Percentiles rank a stretch among this genome's conserved stretches.
Conservation (phyloP, 2,797 vertebrate genomes). For the Tragelaphus oryx region DNA sequence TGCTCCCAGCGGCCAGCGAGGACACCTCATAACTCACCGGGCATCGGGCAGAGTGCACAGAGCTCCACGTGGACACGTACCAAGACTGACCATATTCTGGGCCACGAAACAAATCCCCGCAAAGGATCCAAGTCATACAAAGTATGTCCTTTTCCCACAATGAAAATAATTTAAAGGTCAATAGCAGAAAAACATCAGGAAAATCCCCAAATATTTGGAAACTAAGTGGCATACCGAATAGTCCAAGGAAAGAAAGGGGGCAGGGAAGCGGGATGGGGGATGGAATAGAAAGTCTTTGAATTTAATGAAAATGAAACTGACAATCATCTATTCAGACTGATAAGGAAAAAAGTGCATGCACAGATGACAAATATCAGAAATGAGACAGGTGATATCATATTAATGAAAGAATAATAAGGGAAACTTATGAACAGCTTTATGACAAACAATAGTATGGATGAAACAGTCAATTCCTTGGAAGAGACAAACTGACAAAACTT, state of each 20-base stretch:
- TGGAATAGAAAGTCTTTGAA: neutral
- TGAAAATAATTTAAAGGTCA: constrained; percentile 48
- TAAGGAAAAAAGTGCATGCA: neutral
- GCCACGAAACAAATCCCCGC: neutral
- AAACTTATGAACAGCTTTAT: neutral
- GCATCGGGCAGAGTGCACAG: neutral
- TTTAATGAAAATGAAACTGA: neutral
- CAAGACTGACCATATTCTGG: neutral
- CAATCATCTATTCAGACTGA: neutral
- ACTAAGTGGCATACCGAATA: neutral
- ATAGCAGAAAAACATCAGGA: constrained; percentile 33
- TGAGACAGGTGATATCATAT: neutral
- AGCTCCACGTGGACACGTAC: neutral
- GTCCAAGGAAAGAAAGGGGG: neutral
- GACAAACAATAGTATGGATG: neutral
- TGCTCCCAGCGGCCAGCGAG: neutral
- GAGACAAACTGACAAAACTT: neutral
- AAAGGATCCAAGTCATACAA: constrained; percentile 35
- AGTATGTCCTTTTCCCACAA: neutral
- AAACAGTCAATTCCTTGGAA: neutral
- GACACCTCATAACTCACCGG: constrained; percentile 46
- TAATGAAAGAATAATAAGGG: neutral
- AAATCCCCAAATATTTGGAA: constrained; percentile 46
- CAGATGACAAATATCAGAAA: neutral
- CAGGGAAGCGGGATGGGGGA: rapidly evolving